Evolutionary conservation across 2,797 vertebrate genomes (phyloP).

Genomic region (Tadarida brasiliensis): DNA sequence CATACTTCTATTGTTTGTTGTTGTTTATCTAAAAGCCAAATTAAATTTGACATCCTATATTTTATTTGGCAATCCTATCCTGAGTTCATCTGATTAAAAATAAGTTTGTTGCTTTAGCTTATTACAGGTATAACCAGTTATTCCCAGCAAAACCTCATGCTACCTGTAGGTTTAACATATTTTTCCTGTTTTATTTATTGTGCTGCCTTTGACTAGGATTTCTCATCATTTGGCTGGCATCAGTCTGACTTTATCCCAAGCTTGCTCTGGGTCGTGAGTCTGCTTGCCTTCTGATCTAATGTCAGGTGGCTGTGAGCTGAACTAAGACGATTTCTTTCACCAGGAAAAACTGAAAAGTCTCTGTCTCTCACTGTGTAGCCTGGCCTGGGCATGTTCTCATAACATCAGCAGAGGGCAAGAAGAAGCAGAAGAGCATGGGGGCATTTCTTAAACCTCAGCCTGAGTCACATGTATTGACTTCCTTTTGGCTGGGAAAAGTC

Average conservation of each 20-base stretch:
- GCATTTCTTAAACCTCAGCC: neutral
- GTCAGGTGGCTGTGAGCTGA: neutral
- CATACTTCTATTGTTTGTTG: neutral
- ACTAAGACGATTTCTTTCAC: neutral
- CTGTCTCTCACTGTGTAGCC: neutral
- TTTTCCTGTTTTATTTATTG: neutral
- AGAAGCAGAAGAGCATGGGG: neutral
- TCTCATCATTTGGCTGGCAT: conserved; percentile 5
- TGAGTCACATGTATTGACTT: neutral
- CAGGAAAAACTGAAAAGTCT: neutral
- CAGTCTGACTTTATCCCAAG: neutral
- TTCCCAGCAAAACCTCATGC: neutral
- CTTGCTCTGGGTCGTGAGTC: neutral
- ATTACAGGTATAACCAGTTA: neutral
- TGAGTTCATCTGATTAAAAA: conserved; percentile 1
- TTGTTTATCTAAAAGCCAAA: conserved; percentile 7
- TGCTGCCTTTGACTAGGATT: neutral
- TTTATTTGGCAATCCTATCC: neutral
- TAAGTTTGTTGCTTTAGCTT: neutral
- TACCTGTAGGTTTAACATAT: neutral
- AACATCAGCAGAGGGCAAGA: neutral
- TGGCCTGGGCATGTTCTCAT: neutral
- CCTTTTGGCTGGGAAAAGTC: neutral
- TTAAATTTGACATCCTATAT: neutral
- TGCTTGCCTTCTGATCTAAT: conserved; percentile 45